Conservation (phyloP, 2,888 invertebrate species). For the Magallana nippona region DNA sequence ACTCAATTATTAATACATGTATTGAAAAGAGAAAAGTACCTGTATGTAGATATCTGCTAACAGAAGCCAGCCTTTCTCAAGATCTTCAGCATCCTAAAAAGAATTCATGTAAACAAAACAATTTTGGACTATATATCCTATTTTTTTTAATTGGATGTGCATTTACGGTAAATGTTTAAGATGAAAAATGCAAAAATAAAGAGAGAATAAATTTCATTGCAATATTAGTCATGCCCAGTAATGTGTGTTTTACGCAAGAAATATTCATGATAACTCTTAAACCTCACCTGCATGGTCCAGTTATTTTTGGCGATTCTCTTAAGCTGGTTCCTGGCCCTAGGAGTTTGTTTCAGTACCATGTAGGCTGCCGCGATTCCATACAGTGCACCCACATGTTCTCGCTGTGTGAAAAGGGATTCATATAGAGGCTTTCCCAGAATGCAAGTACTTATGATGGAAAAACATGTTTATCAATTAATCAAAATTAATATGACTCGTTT, state of each 20-base stretch:
- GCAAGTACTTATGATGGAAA: too few relatives aligned
- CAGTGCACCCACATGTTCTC: slow-evolving; percentile 91
- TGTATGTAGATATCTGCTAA: slow-evolving; percentile 89
- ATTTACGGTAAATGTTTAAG: too few relatives aligned
- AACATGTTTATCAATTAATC: too few relatives aligned
- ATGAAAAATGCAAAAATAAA: background rate
- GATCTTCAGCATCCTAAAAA: slow-evolving; percentile 90
- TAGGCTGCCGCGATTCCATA: slow-evolving; percentile 92
- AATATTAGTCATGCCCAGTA: background rate
- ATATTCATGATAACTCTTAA: background rate
- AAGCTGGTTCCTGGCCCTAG: slow-evolving; percentile 94
- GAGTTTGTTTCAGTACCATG: slow-evolving; percentile 91
- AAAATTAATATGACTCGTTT: too few relatives aligned
- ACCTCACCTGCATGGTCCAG: slow-evolving; percentile 90
- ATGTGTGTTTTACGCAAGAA: background rate
- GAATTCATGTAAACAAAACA: background rate
- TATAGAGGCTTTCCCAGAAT: too few relatives aligned
- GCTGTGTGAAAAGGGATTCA: slow-evolving; percentile 51
- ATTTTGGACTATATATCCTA: too few relatives aligned
- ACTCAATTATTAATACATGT: background rate
- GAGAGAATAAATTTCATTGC: too few relatives aligned
- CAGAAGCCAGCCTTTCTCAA: slow-evolving; percentile 96
- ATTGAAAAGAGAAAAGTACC: slow-evolving; percentile 48
- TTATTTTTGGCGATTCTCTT: slow-evolving; percentile 91
- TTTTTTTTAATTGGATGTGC: too few relatives aligned